phyloP scores from a whole-genome alignment of 2,113 vertebrate species.

The Ophthalmolycus amberensis region DNA sequence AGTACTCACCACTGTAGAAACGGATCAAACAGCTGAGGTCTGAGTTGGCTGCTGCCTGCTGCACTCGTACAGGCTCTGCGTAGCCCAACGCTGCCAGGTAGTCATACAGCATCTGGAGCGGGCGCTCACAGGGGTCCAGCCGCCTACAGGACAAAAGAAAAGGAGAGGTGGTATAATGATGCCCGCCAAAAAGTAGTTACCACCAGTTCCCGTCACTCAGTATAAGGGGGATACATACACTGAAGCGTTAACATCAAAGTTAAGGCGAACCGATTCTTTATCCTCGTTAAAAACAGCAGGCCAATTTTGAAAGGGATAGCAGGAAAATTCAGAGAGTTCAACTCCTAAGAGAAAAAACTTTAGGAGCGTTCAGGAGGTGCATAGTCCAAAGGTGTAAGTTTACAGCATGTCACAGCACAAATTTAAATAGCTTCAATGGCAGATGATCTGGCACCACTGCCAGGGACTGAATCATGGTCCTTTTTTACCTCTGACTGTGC shows the following conservation, averaged over 20 bases:
- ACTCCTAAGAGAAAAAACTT: not conserved
- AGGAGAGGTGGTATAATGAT: constrained; percentile 14
- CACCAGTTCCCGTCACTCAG: not conserved
- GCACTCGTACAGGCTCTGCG: constrained; percentile 89
- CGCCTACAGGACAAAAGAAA: constrained; percentile 82
- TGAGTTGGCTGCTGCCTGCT: constrained; percentile 92
- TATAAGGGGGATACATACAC: not conserved
- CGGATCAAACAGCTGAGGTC: constrained; percentile 98
- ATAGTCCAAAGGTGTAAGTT: not conserved
- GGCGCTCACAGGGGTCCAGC: constrained; percentile 89
- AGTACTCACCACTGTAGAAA: constrained; percentile 93
- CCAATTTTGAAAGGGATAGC: not conserved
- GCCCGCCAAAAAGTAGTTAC: not conserved
- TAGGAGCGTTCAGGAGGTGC: not conserved
- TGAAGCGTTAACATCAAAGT: not conserved
- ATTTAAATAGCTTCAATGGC: not conserved
- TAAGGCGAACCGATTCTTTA: not conserved
- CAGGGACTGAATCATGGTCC: not conserved
- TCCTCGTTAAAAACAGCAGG: not conserved
- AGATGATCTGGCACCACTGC: not conserved
- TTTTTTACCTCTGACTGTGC: not conserved
- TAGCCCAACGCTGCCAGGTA: constrained; percentile 92
- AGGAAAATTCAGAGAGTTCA: not conserved
- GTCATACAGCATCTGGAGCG: constrained; percentile 94
- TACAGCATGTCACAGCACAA: not conserved